Base-by-base conservation (phyloP, 2,113 vertebrate species). In the Eurypyga helias region DNA sequence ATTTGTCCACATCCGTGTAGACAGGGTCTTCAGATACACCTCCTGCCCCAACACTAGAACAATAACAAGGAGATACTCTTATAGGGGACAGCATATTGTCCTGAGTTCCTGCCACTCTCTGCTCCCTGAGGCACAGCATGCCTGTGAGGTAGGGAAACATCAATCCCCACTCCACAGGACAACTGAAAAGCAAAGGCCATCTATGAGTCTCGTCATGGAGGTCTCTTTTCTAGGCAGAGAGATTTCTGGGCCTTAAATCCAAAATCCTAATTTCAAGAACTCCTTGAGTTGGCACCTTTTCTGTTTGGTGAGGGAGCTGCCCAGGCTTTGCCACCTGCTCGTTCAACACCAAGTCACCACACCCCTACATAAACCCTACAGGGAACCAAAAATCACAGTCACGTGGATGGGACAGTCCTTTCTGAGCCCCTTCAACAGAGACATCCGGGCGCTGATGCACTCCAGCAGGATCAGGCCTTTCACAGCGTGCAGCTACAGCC, bases 161-260 rank as follows among this genome's bases (percentile, higher is more conserved):
- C 2, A 0, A 45, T 49, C 25, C 23, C 33, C 25, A 28, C 65
- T 67, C 52, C 58, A 51, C 10, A 61, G 31, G 20, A 55, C 41
- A 77, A 55, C 10, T 46, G 76, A 36, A 86, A 66, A 55, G 24
- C 57, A 41, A 89, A 77, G 17, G 46, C 23, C 17, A 4, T 61
- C 26, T 75, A 16, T n/a, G 14, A 76, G 45, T 41, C 11, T 66
- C 25, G 41, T 67, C 20, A 12, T 2, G 31, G 54, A 61, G 55
- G 2, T 41, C 20, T 87, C 41, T 25, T 1, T 1, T 62, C 60
- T 51, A 34, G 41, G 31, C 0, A 0, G 38, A 70, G 31, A 45
- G 2, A 61, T 4, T 66, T 71, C 38, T 51, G 24, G 23, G 33
- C 48, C 38, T 77, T 41, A 57, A 33, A 2, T 51, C 58, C 64